Base-by-base conservation (phyloP, 2,797 vertebrate species). In the Mus caroli region DNA sequence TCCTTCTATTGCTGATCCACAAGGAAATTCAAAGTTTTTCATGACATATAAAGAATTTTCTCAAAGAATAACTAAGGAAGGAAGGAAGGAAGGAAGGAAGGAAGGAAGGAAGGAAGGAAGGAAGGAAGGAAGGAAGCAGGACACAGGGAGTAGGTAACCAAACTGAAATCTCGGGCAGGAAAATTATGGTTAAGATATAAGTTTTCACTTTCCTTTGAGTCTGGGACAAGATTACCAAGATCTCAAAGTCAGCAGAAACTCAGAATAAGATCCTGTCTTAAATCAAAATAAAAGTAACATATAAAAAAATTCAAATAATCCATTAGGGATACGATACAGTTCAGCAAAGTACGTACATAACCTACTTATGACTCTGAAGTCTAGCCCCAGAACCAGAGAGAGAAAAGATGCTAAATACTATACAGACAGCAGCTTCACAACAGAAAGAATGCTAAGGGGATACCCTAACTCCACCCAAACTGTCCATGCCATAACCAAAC, bases 1-100 rank as follows among this genome's bases (percentile, higher is more conserved):
- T 93, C 88, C 73, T 96, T 95, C 67, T 56, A 40, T 76, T 95
- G 88, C 50, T 86, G 62, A 83, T 40, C 43, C 79, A 94, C 24
- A 71, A 58, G 52, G 40, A 96, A 95, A 83, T 82, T 37, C 67
- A 88, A 46, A 92, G 34, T 76, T 80, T 87, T 67, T 7, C 85
- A n/a, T 37, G 34, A 58, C 13, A 46, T 34, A 34, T 31, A 69
- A 89, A 15, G 58, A 90, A 90, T 69, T 1, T 85, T 60, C 22
- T n/a, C 37, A 91, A 80, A 77, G 17, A 94, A 64, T 67, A 90
- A 88, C 19, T 43, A 60, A 92, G 2, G 46, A 0, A 37, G 13
- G 34, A n/a, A 67, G 15, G 15, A 43, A 67, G 28, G 12, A 67
- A 26, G 62, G 62, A 67, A 10, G 12, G 5, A 67, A 9, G 10